Base-by-base conservation (phyloP, 2,888 invertebrate species). In the Synanthedon tipuliformis region DNA sequence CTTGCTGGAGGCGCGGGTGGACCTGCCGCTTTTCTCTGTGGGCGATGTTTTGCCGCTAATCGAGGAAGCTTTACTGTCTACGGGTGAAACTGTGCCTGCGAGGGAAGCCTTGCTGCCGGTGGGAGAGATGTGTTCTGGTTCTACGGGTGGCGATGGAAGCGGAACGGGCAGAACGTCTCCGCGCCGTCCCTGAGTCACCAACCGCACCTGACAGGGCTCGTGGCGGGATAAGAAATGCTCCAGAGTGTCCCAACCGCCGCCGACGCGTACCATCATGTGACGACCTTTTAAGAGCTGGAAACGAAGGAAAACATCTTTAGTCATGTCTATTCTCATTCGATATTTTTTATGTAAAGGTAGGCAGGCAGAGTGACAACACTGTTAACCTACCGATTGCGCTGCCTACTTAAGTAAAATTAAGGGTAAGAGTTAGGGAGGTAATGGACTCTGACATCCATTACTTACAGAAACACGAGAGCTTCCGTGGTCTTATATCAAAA, bases 201-300 rank as follows among this genome's bases (percentile, higher is more conserved):
- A 84, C 68, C 88, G 88, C 83, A 92, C 92, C 91, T 94, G 93
- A 81, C 94, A 94, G 49, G 95, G 95, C 79, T 95, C 94, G 85
- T 95, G 95, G 58, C 95, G 92, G 65, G 93, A 91, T 73, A 97
- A 90, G 88, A 96, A 96, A 88, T 96, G 95, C 79, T 96, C 96
- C 75, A 97, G 86, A 15, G 96, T 96, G 87, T 95, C 95, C 96
- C 96, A 96, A 59, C 96, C 96, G 60, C 96, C 97, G 56, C 96
- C 97, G 52, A 96, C 96, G 66, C 97, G 91, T 54, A 97, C 96
- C 96, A 97, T 96, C 91, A 96, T 96, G 89, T 96, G 96, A n/a
- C 93, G 91, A 52, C 94, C 95, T 78, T 95, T 95, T 72, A 96
- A 88, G 71, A 95, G 79, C 95, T 96, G 89, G 4, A 81, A 85